phyloP scores from a whole-genome alignment of 2,113 vertebrate species.

The Hyla sarda region DNA sequence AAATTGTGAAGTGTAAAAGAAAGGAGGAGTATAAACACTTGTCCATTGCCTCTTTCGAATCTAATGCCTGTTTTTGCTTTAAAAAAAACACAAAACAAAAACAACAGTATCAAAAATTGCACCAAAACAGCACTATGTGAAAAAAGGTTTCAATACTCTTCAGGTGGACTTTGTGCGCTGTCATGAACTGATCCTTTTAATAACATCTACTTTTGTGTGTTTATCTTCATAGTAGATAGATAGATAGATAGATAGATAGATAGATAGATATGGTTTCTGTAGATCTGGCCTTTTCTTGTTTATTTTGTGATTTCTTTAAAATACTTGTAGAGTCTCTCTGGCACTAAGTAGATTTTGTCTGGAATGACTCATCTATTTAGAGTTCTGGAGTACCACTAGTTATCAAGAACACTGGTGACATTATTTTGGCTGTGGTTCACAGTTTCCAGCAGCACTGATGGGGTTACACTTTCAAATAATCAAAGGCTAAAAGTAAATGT shows the following conservation, averaged over 20 bases:
- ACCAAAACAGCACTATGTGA: neutral
- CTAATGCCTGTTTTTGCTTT: neutral
- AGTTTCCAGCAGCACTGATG: neutral
- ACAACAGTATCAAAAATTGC: neutral
- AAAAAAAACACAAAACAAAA: too few relatives aligned
- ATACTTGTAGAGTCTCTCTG: slow-evolving; percentile 22
- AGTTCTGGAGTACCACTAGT: slow-evolving; percentile 17
- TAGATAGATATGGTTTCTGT: neutral
- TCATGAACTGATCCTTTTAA: neutral
- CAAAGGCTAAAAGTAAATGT: slow-evolving; percentile 28
- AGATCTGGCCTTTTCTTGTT: neutral
- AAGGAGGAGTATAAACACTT: too few relatives aligned
- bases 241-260: too few relatives aligned
- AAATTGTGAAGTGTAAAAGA: too few relatives aligned
- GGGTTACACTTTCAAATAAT: slow-evolving; percentile 42
- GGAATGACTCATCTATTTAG: slow-evolving; percentile 39
- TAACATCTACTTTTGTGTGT: neutral
- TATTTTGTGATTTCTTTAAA: slow-evolving; percentile 29
- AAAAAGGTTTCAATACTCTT: neutral
- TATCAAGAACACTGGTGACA: neutral
- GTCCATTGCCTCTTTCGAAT: too few relatives aligned
- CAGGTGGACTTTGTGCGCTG: neutral
- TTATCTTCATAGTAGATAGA: neutral
- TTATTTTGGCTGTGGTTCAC: slow-evolving; percentile 9
- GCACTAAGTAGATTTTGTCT: slow-evolving; percentile 30